A percentile compares a stretch with the other conserved stretches of the same genome.
Conservation (phyloP, 2,797 vertebrate genomes). For the Liparis tanakae region DNA sequence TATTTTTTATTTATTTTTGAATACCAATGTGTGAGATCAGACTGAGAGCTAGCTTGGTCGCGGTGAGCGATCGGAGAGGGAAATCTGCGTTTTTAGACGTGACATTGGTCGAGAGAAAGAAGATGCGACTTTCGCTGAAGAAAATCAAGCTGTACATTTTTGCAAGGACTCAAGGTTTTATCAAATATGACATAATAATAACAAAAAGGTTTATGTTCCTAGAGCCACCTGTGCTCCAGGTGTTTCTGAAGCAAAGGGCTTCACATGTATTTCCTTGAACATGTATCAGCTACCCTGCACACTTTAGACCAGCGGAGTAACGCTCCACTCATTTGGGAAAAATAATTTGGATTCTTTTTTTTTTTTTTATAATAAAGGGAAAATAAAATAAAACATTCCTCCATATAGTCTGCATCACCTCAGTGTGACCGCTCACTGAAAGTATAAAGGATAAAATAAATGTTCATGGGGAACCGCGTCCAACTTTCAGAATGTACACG, state of each 20-base stretch:
- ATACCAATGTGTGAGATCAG: constrained; percentile 60
- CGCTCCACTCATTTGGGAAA: neutral
- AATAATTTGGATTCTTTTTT: neutral
- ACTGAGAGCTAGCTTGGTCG: constrained; percentile 54
- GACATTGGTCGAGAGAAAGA: constrained; percentile 6
- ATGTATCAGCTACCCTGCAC: neutral
- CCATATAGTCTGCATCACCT: too few relatives aligned
- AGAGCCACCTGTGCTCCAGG: neutral
- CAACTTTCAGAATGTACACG: neutral
- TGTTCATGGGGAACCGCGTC: neutral
- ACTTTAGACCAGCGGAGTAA: neutral
- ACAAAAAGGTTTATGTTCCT: constrained; percentile 50
- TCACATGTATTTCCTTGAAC: neutral
- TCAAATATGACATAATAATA: constrained; percentile 64
- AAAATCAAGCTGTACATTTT: constrained; percentile 72
- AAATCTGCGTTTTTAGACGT: constrained; percentile 33
- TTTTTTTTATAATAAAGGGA: neutral
- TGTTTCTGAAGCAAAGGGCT: neutral
- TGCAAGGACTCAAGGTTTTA: constrained; percentile 69
- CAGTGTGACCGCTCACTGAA: neutral
- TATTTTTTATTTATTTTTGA: constrained; percentile 35
- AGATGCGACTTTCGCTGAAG: constrained; percentile 35
- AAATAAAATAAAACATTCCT: accelerated
- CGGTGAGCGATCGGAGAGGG: constrained; percentile 37
- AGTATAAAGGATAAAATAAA: too few relatives aligned